Conservation (phyloP, 2,113 vertebrate species). For the Arothron firmamentum region DNA sequence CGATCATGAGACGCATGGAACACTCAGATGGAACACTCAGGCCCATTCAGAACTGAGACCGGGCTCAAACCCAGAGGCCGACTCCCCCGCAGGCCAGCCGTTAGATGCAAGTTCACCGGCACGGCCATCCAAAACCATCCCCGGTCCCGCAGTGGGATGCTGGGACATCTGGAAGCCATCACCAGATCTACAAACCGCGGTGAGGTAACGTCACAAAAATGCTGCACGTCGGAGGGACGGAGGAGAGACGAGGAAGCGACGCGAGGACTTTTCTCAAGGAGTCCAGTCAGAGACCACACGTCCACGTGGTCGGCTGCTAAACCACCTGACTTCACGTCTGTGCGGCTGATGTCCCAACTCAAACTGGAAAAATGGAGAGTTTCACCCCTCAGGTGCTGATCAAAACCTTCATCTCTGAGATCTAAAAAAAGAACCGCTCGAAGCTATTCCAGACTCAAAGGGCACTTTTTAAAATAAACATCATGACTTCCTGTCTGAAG, state of each 20-base stretch:
- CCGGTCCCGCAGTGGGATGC: slow-evolving; percentile 44
- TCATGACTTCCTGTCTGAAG: slow-evolving; percentile 34
- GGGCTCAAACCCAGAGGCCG: no score
- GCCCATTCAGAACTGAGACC: slow-evolving; percentile 33
- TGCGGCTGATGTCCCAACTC: no score
- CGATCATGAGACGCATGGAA: neutral
- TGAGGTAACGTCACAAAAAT: slow-evolving; percentile 78
- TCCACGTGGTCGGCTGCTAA: no score
- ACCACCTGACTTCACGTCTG: no score
- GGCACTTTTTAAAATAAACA: neutral
- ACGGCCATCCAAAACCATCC: slow-evolving; percentile 37
- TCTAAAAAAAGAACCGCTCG: no score
- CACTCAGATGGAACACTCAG: slow-evolving; percentile 13
- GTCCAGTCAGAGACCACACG: no score
- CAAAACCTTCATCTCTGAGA: no score
- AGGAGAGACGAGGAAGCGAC: slow-evolving; percentile 7
- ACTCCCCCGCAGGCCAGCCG: neutral
- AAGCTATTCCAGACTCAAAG: slow-evolving; percentile 5
- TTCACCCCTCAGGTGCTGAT: no score
- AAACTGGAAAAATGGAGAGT: no score
- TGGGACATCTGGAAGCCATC: slow-evolving; percentile 79
- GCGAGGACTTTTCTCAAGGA: slow-evolving; percentile 28
- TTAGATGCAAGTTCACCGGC: slow-evolving; percentile 42
- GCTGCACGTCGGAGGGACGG: slow-evolving; percentile 36
- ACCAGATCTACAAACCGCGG: slow-evolving; percentile 66